phyloP scores from a whole-genome alignment of 2,113 vertebrate genomes.

The Panurus biarmicus region DNA sequence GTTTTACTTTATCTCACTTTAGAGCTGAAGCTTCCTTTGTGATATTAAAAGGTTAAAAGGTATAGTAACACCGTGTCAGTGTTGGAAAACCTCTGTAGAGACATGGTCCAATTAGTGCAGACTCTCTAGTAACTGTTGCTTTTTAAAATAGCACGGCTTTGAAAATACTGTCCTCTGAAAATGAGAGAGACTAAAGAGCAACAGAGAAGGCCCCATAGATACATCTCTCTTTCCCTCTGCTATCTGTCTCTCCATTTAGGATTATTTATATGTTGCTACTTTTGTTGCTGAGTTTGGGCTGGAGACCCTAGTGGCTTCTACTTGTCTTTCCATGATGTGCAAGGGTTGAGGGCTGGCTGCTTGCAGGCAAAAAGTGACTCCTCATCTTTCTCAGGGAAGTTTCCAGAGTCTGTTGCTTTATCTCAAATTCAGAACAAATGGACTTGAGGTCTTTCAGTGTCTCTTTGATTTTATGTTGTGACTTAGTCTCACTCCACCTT shows the following conservation, averaged over 20 bases:
- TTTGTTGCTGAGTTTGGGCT: background rate
- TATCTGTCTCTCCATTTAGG: background rate
- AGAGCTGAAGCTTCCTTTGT: background rate
- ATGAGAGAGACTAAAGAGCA: background rate
- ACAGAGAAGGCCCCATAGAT: rapidly evolving
- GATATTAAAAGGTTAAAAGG: background rate
- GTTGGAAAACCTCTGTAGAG: background rate
- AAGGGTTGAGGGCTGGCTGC: background rate
- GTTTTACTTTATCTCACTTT: background rate
- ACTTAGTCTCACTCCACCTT: background rate
- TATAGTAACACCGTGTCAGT: background rate
- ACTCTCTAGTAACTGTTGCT: background rate
- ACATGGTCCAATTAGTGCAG: background rate
- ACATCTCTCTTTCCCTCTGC: background rate
- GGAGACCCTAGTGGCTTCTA: background rate
- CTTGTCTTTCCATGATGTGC: background rate
- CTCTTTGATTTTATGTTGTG: background rate
- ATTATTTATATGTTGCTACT: background rate
- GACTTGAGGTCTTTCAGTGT: background rate
- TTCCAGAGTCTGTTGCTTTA: background rate
- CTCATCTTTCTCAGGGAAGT: background rate
- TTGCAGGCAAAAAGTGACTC: background rate
- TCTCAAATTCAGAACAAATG: background rate
- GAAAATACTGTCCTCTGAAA: background rate
- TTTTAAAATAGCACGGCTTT: background rate